A percentile compares a stretch with the other conserved stretches of the same genome.
Evolutionary conservation across 1,140 invertebrate genomes (phyloP).

Genomic region (Saccostrea echinata): DNA sequence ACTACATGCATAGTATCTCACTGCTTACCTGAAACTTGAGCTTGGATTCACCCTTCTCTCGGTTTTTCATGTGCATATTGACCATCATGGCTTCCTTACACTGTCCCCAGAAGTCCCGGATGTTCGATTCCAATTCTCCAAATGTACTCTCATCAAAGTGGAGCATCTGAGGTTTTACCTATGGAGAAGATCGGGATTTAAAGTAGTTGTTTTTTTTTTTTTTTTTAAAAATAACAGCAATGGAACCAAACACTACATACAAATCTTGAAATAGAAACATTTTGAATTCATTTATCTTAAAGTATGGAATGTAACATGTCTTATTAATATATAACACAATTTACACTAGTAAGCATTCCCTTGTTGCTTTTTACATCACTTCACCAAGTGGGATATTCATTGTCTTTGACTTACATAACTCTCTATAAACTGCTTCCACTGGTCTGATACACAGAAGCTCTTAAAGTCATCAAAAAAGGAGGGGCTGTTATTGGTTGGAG

Average conservation of each 20-base stretch:
- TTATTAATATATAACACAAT: too few relatives aligned
- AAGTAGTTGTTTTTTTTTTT: not conserved
- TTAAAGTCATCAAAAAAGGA: constrained; percentile 85
- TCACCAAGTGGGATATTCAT: too few relatives aligned
- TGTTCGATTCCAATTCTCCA: constrained; percentile 61
- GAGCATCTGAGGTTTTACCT: constrained; percentile 75
- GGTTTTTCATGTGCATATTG: constrained; percentile 82
- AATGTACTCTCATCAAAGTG: constrained; percentile 74
- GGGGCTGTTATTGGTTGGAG: constrained; percentile 81
- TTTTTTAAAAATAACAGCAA: too few relatives aligned
- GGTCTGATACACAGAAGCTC: constrained; percentile 82
- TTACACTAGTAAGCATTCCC: too few relatives aligned
- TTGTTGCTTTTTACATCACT: too few relatives aligned
- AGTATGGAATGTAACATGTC: too few relatives aligned
- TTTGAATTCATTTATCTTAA: too few relatives aligned
- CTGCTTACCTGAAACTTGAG: constrained; percentile 82
- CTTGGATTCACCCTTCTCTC: constrained; percentile 83
- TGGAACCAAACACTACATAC: too few relatives aligned
- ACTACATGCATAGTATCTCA: not conserved
- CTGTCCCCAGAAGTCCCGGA: constrained; percentile 69
- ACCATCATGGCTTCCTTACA: constrained; percentile 80
- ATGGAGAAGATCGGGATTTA: not conserved
- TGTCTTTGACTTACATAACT: constrained; percentile 80
- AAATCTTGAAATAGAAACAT: too few relatives aligned
- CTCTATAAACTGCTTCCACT: constrained; percentile 84